Evolutionary conservation across 2,888 invertebrate genomes (phyloP), one percentile per base, ranked within the genome.

Genomic region (Drosophila mercatorum): DNA sequence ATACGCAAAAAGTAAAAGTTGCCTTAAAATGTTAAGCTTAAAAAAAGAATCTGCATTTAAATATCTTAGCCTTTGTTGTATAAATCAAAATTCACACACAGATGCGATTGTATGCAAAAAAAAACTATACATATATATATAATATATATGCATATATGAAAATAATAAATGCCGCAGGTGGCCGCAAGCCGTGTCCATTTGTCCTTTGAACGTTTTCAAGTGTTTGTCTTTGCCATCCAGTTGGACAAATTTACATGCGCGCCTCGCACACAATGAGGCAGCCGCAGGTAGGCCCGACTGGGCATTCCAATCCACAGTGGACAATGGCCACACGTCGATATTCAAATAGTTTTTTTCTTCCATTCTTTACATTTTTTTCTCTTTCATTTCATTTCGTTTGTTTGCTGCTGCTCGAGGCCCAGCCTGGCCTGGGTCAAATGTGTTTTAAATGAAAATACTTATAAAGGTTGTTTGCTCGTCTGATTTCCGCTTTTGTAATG

Each of bases 231-330:
- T 84, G 89, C 84, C 88, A 75, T 81, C 58, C 78, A 75, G 75
- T 83, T 80, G 83, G 88, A 89, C 88, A 86, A 86, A 86, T 86
- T 86, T 86, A 89, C 88, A 89, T 89, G 85, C 77, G 76, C 75
- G 84, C 72, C 83, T 70, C 49, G 76, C 81, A 79, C 78, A 88
- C 87, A 89, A 83, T 78, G 71, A 72, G 75, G 44, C 62, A 67
- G 56, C 67, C 59, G 67, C 72, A 75, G 75, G 67, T 70, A 68
- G 75, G 59, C 57, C 64, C 26, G 58, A 34, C 64, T 75, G 67
- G 58, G 38, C 66, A 67, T 64, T 72, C 62, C 70, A 40, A 57
- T 17, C 75, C 66, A 47, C 51, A 51, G 62, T 72, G 72, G 74
- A 76, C 87, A 86, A 73, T 79, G 81, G 81, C 68, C 89, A 83